Conservation (phyloP, 2,797 vertebrate genomes). For the Tinamus major region DNA sequence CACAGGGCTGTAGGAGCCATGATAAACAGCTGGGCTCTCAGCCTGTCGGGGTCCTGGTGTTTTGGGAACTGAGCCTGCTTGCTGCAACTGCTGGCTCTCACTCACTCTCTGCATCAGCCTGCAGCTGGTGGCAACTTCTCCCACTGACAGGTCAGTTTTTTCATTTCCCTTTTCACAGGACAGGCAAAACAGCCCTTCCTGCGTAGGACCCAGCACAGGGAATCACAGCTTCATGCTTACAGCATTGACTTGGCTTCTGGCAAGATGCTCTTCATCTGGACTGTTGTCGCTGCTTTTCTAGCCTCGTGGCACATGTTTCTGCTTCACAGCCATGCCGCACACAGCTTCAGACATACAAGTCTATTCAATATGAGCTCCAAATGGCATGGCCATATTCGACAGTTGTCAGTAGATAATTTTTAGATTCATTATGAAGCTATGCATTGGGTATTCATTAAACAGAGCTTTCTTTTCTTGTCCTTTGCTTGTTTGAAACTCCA, state of each 20-base stretch:
- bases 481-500: background rate
- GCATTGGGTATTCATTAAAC: background rate
- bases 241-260: background rate
- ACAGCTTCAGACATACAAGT: background rate
- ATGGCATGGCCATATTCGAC: background rate
- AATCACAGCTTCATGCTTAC: background rate
- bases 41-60: background rate
- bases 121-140: background rate
- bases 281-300: background rate
- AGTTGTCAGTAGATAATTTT: background rate
- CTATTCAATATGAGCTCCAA: background rate
- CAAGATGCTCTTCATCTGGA: background rate
- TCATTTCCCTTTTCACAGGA: background rate
- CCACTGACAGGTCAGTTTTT: background rate
- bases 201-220: background rate
- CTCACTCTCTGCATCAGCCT: background rate
- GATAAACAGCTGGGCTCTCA: background rate
- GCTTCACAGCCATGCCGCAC: background rate
- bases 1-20: background rate
- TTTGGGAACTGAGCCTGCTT: background rate
- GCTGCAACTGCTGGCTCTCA: background rate
- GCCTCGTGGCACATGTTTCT: background rate
- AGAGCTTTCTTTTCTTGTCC: background rate
- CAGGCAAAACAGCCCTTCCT: background rate
- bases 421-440: background rate